phyloP scores from a whole-genome alignment of 2,113 vertebrate genomes.

The Suncus etruscus region DNA sequence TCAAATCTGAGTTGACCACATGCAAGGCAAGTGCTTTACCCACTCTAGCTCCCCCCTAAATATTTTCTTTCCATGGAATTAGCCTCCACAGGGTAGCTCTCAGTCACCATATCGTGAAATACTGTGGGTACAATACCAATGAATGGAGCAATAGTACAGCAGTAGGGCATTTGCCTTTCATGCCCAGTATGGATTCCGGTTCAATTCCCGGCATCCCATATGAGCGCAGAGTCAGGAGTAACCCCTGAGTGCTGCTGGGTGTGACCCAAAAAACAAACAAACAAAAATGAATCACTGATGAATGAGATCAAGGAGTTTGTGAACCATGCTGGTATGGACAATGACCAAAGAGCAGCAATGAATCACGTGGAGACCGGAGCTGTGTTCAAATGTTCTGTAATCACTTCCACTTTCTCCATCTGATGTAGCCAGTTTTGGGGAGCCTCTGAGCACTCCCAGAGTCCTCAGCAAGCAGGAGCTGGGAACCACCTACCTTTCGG shows the following conservation, averaged over 20 bases:
- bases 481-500: conserved; percentile 92
- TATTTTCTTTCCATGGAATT: background rate
- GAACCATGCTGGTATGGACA: background rate
- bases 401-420: background rate
- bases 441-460: background rate
- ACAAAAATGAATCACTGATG: background rate
- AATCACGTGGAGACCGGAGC: background rate
- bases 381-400: background rate
- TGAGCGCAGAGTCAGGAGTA: too few species aligned
- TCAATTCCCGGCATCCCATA: too few species aligned
- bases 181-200: too few species aligned
- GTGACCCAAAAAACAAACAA: too few species aligned
- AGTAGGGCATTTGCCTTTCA: too few species aligned
- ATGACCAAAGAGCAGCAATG: background rate
- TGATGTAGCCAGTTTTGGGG: background rate
- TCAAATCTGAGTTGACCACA: too few species aligned
- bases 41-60: too few species aligned
- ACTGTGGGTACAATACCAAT: background rate
- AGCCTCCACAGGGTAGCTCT: background rate
- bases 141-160: too few species aligned
- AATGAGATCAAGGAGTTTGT: background rate
- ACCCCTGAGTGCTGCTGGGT: too few species aligned
- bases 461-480: background rate
- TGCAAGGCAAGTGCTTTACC: too few species aligned
- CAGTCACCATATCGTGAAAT: conserved; percentile 1